Percentiles rank a stretch among this genome's conserved stretches.
Evolutionary conservation across 2,888 invertebrate species (phyloP).

Genomic region (Chloromyia formosa): DNA sequence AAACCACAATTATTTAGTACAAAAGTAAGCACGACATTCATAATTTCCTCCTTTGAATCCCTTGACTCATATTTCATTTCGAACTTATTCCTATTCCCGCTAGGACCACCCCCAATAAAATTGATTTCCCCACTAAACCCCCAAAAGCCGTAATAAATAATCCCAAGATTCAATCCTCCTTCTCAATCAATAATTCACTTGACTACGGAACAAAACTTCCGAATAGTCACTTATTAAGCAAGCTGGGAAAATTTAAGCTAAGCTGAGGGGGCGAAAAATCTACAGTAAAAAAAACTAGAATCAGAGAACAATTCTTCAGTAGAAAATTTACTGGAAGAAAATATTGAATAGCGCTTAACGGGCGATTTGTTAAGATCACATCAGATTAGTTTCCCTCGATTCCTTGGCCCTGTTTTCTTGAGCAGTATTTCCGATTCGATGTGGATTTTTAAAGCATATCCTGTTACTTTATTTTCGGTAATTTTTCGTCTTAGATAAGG

Average conservation of each 20-base stretch:
- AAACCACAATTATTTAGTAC: no score
- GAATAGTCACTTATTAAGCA: constrained; percentile 43
- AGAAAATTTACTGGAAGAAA: constrained; percentile 32
- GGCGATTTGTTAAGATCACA: constrained; percentile 46
- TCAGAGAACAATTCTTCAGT: background rate
- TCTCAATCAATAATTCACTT: constrained; percentile 43
- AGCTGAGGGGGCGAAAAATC: background rate
- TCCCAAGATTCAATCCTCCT: background rate
- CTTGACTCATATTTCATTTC: constrained; percentile 57
- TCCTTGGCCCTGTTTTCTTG: no score
- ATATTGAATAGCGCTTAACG: constrained; percentile 42
- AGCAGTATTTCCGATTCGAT: no score
- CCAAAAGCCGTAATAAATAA: constrained; percentile 37
- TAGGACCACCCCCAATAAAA: background rate
- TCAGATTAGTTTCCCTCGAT: constrained; percentile 29
- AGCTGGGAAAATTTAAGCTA: constrained; percentile 6
- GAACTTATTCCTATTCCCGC: no score
- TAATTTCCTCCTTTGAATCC: no score
- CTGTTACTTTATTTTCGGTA: background rate
- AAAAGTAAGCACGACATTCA: no score
- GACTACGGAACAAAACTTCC: constrained; percentile 31
- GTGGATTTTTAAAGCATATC: constrained; percentile 25
- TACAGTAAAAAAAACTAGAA: background rate
- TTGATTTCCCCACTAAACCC: constrained; percentile 24
- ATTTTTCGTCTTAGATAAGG: background rate